Conservation (phyloP, 1,140 invertebrate genomes). For the Neelides sp. region DNA sequence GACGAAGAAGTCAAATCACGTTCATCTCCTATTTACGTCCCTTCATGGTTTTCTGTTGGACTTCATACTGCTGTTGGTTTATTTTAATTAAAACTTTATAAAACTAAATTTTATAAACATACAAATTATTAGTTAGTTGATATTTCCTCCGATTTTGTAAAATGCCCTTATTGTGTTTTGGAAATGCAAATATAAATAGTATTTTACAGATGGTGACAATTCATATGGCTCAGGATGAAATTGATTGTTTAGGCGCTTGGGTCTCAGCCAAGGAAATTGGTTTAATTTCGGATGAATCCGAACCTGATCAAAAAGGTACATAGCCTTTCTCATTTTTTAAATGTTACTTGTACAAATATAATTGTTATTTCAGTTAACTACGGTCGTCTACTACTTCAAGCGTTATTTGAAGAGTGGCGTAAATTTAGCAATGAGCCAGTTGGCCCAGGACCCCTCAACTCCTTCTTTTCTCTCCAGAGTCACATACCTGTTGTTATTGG, state of each 20-base stretch:
- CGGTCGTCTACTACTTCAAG: conserved; percentile 83
- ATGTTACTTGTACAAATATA: conserved; percentile 6
- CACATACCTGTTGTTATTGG: conserved; percentile 96
- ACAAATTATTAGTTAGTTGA: conserved; percentile 2
- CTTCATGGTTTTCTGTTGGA: conserved; percentile 99
- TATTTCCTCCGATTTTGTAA: neutral
- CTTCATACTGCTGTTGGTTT: conserved; percentile 91
- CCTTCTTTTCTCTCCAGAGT: conserved; percentile 79
- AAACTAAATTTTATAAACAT: conserved; percentile 2
- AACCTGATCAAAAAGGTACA: conserved; percentile 66
- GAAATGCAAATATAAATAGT: conserved; percentile 16
- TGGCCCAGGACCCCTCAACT: conserved; percentile 45
- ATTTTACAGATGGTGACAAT: conserved; percentile 79
- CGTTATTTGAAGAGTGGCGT: conserved; percentile 91
- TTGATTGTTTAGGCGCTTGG: conserved; percentile 94
- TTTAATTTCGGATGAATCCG: conserved; percentile 57
- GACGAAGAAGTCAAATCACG: conserved; percentile 88
- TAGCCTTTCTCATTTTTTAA: neutral
- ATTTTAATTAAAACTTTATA: conserved; percentile 31
- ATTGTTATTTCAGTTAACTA: conserved; percentile 67
- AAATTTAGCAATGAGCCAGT: conserved; percentile 48
- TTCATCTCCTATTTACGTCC: conserved; percentile 89
- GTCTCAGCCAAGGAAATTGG: conserved; percentile 91
- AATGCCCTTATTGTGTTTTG: neutral
- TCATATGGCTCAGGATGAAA: conserved; percentile 87